phyloP scores from a whole-genome alignment of 37 sponge, comb jelly and placozoan species.

The Geodia barretti region DNA sequence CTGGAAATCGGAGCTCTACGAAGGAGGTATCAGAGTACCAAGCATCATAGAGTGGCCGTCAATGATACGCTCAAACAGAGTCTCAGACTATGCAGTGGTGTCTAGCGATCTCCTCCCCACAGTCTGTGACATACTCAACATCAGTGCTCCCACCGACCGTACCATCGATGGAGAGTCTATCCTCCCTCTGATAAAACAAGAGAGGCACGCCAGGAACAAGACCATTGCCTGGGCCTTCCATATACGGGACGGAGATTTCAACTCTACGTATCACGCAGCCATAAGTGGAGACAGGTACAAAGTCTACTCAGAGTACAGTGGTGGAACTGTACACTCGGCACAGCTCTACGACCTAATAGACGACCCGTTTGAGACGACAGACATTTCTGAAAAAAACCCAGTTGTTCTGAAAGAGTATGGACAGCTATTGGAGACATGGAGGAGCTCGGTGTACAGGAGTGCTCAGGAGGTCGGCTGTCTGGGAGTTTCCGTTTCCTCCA shows the following conservation, averaged over 20 bases:
- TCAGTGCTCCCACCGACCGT: conserved; percentile 18
- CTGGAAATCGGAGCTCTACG: conserved; percentile 37
- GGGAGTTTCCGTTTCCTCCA: background rate
- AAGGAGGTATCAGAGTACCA: conserved; percentile 69
- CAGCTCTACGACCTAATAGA: conserved; percentile 44
- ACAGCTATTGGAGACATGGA: conserved; percentile 34
- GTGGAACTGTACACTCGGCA: conserved; percentile 14
- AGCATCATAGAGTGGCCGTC: conserved; percentile 72
- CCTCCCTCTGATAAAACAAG: conserved; percentile 39
- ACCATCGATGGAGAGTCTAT: conserved; percentile 71
- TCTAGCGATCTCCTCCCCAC: conserved; percentile 64
- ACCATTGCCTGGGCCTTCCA: conserved; percentile 56
- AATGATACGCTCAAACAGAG: conserved; percentile 28
- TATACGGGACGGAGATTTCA: conserved; percentile 43
- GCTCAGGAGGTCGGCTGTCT: conserved; percentile 1
- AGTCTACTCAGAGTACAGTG: conserved; percentile 21
- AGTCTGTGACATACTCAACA: conserved; percentile 49
- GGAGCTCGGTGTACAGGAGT: conserved; percentile 44
- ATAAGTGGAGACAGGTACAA: conserved; percentile 51
- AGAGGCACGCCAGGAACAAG: conserved; percentile 4
- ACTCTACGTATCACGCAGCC: conserved; percentile 31
- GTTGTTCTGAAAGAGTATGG: background rate
- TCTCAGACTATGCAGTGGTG: conserved; percentile 44
- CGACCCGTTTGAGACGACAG: conserved; percentile 42
- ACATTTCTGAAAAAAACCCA: conserved; percentile 10